Evolutionary conservation across 2,113 vertebrate species (phyloP).

Genomic region (Aythya baeri): DNA sequence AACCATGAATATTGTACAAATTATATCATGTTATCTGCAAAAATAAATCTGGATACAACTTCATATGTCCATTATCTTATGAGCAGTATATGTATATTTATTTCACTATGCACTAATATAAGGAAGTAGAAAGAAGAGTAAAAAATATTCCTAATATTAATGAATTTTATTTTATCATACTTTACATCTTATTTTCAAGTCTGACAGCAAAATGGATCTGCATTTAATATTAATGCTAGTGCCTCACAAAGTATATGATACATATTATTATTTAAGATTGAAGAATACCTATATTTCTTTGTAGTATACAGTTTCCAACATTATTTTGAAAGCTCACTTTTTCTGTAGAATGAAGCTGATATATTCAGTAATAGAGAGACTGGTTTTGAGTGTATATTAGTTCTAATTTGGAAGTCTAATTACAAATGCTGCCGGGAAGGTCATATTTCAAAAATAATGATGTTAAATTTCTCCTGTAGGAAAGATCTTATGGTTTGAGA

Average conservation of each 20-base stretch:
- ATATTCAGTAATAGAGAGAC: background rate
- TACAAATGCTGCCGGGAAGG: slow-evolving; percentile 53
- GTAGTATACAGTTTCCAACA: background rate
- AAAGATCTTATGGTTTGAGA: slow-evolving; percentile 33
- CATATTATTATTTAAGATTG: background rate
- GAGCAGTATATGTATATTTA: background rate
- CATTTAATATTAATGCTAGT: background rate
- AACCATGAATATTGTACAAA: background rate
- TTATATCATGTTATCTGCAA: background rate
- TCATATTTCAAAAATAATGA: slow-evolving; percentile 68
- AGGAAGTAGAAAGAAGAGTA: background rate
- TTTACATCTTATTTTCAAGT: background rate
- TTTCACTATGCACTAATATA: background rate
- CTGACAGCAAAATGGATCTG: background rate
- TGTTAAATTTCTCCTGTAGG: slow-evolving; percentile 43
- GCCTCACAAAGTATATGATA: background rate
- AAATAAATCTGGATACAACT: background rate
- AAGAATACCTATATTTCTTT: background rate
- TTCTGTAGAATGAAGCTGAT: background rate
- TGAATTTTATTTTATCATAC: background rate
- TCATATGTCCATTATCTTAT: background rate
- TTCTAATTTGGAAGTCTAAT: slow-evolving; percentile 67
- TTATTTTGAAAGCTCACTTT: background rate
- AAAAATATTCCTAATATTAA: background rate
- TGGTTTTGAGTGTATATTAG: slow-evolving; percentile 22